phyloP scores from a whole-genome alignment of 2,113 vertebrate species.

The Haplotaxodon microlepis region DNA sequence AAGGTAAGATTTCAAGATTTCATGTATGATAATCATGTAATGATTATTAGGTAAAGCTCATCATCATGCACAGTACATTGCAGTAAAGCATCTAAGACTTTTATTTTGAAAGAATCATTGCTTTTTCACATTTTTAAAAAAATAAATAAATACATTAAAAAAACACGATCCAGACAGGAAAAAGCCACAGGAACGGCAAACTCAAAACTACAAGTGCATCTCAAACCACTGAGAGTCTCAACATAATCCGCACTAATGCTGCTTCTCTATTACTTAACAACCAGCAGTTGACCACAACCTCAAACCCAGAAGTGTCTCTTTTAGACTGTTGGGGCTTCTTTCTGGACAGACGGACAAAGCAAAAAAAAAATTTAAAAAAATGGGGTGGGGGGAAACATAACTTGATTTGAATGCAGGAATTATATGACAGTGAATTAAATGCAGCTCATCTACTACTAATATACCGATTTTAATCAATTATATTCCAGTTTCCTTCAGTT shows the following conservation, averaged over 20 bases:
- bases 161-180: neutral
- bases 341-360: constrained; percentile 7
- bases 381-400: accelerated
- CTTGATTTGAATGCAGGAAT: neutral
- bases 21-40: neutral
- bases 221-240: neutral
- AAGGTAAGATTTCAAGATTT: neutral
- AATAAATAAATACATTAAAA: neutral
- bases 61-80: neutral
- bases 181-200: neutral
- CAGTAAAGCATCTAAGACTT: neutral
- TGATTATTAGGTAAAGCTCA: neutral
- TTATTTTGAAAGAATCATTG: neutral
- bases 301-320: neutral
- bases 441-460: constrained; percentile 8
- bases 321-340: constrained; percentile 3
- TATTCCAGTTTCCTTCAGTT: constrained; percentile 7
- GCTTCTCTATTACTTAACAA: neutral
- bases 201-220: neutral
- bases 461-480: neutral
- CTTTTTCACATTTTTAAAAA: neutral
- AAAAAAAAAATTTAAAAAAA: neutral
- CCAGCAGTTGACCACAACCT: neutral
- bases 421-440: constrained; percentile 12
- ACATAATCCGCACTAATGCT: neutral